Base-by-base conservation (phyloP, 2,888 invertebrate genomes). In the Tenthredo notha region DNA sequence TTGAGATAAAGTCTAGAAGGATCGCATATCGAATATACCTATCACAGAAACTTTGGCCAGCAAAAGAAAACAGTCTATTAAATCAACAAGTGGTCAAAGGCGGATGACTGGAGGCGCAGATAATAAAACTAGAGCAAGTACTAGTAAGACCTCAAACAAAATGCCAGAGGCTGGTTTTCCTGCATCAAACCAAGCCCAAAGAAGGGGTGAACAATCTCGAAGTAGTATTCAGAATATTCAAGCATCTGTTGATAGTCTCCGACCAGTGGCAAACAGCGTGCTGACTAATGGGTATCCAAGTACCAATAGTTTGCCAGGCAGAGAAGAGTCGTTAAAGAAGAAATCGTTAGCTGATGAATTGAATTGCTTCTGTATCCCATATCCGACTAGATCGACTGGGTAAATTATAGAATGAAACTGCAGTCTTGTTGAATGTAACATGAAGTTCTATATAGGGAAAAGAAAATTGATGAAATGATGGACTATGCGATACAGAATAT, bases 381-480 rank as follows among this genome's bases (percentile, higher is more conserved):
- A 80, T 21, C 12, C 40, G 7, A 47, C 72, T 4, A 84, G 85
- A 47, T 78, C 84, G 6, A 74, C 84, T 6, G 85, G 86, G 88
- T 87, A 85, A 86, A 78, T 83, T 21, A 47, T 3, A 65, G 58
- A n/a, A 84, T 21, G 10, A 85, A 33, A 67, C 58, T 25, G 7
- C 33, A 33, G 33, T 50, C 12, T 82, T 10, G 58, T 80, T 67
- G 54, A 80, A 65, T 78, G 40, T 65, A 78, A 70, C 25, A 50
- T 67, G 15, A 65, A 47, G 29, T 61, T 47, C 7, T 50, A 15
- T 82, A 9, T 50, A 92, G 92, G 33, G 91, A 92, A 84, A 89
- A 89, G 86, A 90, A 90, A 72, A 90, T 92, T 78, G 91, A 92
- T 80, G 91, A 92, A 85, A 89, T 92, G 86, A 88, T 93, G 78